Percentiles rank a stretch among this genome's conserved stretches.
Conservation (phyloP, 2,113 vertebrate species). For the Rhabdomys dilectus region DNA sequence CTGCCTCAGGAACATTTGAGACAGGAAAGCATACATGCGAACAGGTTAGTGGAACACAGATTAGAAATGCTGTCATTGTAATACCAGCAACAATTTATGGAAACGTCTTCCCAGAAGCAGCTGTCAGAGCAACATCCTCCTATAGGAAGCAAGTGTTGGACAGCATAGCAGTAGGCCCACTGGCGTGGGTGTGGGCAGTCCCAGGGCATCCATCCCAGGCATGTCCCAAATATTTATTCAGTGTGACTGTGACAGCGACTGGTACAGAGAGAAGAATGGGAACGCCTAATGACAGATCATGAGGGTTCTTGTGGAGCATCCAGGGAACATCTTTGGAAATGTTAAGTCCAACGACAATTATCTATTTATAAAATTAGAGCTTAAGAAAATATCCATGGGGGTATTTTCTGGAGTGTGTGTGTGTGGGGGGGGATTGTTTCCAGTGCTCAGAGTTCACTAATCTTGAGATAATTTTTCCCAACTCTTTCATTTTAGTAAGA, state of each 20-base stretch:
- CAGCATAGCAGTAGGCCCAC: not conserved
- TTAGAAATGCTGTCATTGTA: not conserved
- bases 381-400: not conserved
- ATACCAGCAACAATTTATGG: not conserved
- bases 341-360: not conserved
- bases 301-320: not conserved
- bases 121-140: not conserved
- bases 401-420: not conserved
- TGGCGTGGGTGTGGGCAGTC: accelerated
- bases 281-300: not conserved
- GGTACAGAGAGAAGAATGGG: not conserved
- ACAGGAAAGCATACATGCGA: not conserved
- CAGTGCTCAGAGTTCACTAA: not conserved
- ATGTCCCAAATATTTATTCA: not conserved
- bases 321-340: not conserved
- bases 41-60: not conserved
- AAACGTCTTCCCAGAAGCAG: not conserved
- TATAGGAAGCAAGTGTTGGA: not conserved
- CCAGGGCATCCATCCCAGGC: not conserved
- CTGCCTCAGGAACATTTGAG: not conserved
- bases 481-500: not conserved
- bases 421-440: not conserved
- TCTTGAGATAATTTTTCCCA: slow-evolving; percentile 8
- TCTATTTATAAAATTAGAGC: not conserved
- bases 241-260: not conserved